Evolutionary conservation across 2,888 invertebrate genomes (phyloP).

Genomic region (Imbricaverruca yamaguchii): DNA sequence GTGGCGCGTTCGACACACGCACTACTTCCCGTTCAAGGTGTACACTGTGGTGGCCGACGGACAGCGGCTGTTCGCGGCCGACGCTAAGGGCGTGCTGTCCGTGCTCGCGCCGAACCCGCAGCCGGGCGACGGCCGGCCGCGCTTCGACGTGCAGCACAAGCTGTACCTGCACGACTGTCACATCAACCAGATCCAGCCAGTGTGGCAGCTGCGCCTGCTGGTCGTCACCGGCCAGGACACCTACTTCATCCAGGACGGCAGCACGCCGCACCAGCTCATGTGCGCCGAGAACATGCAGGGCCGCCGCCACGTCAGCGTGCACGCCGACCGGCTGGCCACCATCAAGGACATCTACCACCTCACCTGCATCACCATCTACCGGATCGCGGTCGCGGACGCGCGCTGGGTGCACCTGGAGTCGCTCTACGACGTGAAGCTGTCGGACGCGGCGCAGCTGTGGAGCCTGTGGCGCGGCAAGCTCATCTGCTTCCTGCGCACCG

Average conservation of each 20-base stretch:
- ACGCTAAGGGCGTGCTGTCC: slow-evolving; percentile 2
- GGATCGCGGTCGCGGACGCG: slow-evolving; percentile 47
- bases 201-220: slow-evolving; percentile 2
- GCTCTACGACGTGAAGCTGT: not conserved
- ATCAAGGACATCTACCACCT: slow-evolving; percentile 55
- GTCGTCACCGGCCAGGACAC: slow-evolving; percentile 6
- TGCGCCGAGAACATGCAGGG: slow-evolving; percentile 66
- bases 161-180: slow-evolving; percentile 3
- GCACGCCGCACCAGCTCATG: slow-evolving; percentile 19
- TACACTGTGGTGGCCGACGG: not conserved
- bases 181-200: not conserved
- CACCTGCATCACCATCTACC: slow-evolving; percentile 65
- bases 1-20: slow-evolving; percentile 4
- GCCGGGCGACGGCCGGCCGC: not conserved
- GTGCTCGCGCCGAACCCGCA: not conserved
- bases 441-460: not conserved
- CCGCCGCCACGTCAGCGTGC: slow-evolving; percentile 83
- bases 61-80: not conserved
- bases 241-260: not conserved
- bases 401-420: slow-evolving; percentile 22
- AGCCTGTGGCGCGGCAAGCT: not conserved
- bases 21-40: not conserved
- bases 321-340: slow-evolving; percentile 66
- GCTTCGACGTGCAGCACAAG: not conserved
- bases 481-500: slow-evolving; percentile 10